Evolutionary conservation across 2,113 vertebrate genomes (phyloP).

Genomic region (Apus apus): DNA sequence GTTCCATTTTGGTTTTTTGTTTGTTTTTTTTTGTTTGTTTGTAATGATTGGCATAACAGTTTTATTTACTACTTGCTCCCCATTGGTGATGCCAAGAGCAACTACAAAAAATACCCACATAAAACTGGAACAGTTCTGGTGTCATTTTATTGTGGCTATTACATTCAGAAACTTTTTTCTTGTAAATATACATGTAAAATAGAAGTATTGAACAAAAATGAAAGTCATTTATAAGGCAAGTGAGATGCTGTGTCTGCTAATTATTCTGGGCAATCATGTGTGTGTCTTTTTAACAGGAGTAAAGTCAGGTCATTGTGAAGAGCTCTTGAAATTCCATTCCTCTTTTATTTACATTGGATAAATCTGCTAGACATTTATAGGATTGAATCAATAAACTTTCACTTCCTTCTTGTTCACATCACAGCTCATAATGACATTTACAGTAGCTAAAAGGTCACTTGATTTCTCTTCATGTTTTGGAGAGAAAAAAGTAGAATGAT

Average conservation of each 20-base stretch:
- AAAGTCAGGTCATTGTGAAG: background rate
- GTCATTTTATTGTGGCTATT: background rate
- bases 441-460: conserved; percentile 36
- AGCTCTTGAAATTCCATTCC: background rate
- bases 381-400: background rate
- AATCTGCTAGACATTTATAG: background rate
- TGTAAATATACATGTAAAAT: background rate
- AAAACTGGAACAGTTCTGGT: background rate
- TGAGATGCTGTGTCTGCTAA: background rate
- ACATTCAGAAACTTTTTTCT: background rate
- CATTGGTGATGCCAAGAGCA: background rate
- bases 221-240: background rate
- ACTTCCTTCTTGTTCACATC: conserved; percentile 18
- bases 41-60: background rate
- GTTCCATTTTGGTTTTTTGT: too few relatives aligned
- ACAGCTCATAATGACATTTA: conserved; percentile 49
- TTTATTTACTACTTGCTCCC: background rate
- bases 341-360: background rate
- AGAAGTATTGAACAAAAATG: background rate
- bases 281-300: background rate
- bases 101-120: background rate
- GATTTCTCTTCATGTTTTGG: background rate
- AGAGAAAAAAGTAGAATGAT: background rate
- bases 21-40: too few relatives aligned
- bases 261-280: background rate